phyloP scores from a whole-genome alignment of 2,113 vertebrate genomes.

The Actenoides lindsayi region DNA sequence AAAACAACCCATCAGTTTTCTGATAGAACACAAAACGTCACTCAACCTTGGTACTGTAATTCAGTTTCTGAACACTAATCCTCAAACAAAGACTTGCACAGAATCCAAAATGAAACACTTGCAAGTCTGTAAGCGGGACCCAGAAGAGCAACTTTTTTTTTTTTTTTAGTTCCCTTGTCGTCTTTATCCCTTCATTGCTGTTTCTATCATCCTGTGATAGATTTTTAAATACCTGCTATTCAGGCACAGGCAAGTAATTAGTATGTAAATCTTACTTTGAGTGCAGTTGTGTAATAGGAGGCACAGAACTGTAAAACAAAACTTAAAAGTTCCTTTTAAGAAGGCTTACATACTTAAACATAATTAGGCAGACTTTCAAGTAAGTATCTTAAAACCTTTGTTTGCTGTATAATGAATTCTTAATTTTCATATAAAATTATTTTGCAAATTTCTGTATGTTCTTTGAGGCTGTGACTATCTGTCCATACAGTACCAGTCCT shows the following conservation, averaged over 20 bases:
- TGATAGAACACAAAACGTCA: not conserved
- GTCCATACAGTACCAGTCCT: not conserved
- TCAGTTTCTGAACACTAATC: conserved; percentile 3
- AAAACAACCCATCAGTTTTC: not conserved
- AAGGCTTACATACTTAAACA: not conserved
- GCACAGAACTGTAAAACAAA: not conserved
- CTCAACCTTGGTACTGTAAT: not conserved
- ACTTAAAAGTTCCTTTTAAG: not conserved
- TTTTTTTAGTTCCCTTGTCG: not conserved
- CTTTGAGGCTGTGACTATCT: not conserved
- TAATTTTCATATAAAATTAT: not conserved
- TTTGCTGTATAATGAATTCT: not conserved
- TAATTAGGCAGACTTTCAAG: conserved; percentile 1
- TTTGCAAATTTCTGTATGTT: not conserved
- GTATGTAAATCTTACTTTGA: conserved; percentile 33
- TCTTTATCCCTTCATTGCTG: not conserved
- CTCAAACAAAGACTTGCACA: not conserved
- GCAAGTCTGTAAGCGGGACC: not conserved
- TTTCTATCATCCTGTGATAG: not conserved
- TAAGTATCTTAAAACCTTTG: not conserved
- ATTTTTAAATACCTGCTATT: conserved; percentile 36
- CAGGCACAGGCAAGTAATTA: not conserved
- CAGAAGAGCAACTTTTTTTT: not conserved
- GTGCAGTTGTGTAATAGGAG: not conserved
- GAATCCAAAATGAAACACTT: not conserved